phyloP scores from a whole-genome alignment of 2,113 vertebrate genomes.

The Gymnocephalus cernua region DNA sequence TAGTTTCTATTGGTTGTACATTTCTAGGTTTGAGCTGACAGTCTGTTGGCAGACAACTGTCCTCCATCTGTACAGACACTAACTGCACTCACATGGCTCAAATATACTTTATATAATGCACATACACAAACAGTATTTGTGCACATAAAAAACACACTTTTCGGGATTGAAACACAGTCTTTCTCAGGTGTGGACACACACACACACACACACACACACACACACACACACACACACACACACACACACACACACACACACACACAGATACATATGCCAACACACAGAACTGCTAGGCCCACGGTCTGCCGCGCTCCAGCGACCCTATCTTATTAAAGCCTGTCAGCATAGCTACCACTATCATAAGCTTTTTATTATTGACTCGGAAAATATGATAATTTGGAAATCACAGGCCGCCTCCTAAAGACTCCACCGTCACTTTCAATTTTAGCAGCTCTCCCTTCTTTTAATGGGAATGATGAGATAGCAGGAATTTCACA shows the following conservation, averaged over 20 bases:
- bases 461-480: conserved; percentile 81
- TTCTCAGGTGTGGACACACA: background rate
- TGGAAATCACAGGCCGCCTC: conserved; percentile 85
- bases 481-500: conserved; percentile 81
- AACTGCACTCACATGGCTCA: conserved; percentile 3
- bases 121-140: background rate
- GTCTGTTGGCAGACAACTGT: conserved; percentile 4
- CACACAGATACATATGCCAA: conserved; percentile 45
- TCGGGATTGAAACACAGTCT: conserved; percentile 28
- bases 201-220: background rate
- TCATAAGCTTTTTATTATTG: conserved; percentile 89
- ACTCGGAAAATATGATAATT: conserved; percentile 89
- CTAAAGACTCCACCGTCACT: conserved; percentile 83
- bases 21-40: conserved; percentile 31
- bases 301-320: conserved; percentile 80
- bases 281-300: conserved; percentile 60
- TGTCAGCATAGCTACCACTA: conserved; percentile 85
- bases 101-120: conserved; percentile 24
- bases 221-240: background rate
- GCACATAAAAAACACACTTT: conserved; percentile 19
- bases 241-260: conserved; percentile 46
- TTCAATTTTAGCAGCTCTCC: conserved; percentile 83
- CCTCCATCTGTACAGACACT: background rate
- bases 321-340: conserved; percentile 86
- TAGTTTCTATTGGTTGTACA: conserved; percentile 44